phyloP scores from a whole-genome alignment of 2,113 vertebrate species.

The Cettia cetti region DNA sequence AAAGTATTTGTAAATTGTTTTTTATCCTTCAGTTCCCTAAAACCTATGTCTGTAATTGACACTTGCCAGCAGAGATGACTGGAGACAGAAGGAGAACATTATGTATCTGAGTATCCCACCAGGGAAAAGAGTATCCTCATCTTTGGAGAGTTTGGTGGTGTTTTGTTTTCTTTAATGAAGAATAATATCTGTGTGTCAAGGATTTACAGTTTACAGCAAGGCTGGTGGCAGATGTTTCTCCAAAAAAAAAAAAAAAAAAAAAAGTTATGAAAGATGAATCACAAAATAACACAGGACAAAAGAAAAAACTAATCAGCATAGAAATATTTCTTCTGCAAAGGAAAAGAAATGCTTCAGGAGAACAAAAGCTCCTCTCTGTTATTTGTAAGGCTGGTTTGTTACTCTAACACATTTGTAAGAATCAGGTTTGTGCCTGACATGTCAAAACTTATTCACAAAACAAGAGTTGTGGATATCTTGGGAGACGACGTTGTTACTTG shows the following conservation, averaged over 20 bases:
- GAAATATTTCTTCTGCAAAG: constrained; percentile 38
- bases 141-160: constrained; percentile 42
- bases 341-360: constrained; percentile 19
- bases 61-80: constrained; percentile 75
- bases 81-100: constrained; percentile 69
- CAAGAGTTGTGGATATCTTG: constrained; percentile 65
- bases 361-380: constrained; percentile 28
- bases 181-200: constrained; percentile 42
- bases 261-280: constrained; percentile 31
- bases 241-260: neutral
- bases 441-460: constrained; percentile 78
- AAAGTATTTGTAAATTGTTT: constrained; percentile 82
- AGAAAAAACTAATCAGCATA: constrained; percentile 56
- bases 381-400: constrained; percentile 38
- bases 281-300: constrained; percentile 22
- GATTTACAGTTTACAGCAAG: constrained; percentile 63
- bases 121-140: constrained; percentile 55
- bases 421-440: constrained; percentile 66
- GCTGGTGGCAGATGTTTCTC: constrained; percentile 55
- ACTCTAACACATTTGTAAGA: constrained; percentile 59
- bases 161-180: constrained; percentile 68
- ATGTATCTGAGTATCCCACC: constrained; percentile 70
- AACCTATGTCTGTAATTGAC: constrained; percentile 79
- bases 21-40: constrained; percentile 73
- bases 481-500: constrained; percentile 71